phyloP scores from a whole-genome alignment of 2,888 invertebrate genomes.

The Lacanobia wlatinum region DNA sequence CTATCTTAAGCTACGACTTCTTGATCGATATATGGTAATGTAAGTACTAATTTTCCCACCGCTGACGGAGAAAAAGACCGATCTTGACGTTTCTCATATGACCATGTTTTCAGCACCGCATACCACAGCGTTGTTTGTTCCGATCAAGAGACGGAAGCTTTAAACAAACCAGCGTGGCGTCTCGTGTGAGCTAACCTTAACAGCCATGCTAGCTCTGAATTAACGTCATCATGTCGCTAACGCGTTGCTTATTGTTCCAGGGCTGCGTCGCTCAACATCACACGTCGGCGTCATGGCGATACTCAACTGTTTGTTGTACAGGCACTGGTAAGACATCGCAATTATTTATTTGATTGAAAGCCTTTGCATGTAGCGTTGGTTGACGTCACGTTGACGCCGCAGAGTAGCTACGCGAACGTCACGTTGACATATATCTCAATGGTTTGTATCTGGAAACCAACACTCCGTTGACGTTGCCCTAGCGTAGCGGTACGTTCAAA shows the following conservation, averaged over 20 bases:
- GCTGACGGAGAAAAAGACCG: not conserved
- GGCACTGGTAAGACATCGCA: slow-evolving; percentile 77
- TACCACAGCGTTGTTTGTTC: not conserved
- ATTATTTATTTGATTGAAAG: slow-evolving; percentile 2
- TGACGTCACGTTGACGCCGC: no score
- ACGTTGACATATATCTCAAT: not conserved
- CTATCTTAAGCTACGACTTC: not conserved
- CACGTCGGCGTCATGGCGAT: slow-evolving; percentile 74
- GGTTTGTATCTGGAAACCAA: not conserved
- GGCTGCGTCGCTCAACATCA: slow-evolving; percentile 74
- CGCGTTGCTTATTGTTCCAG: slow-evolving; percentile 73
- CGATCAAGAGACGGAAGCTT: not conserved
- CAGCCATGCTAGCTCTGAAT: not conserved
- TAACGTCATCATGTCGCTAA: not conserved
- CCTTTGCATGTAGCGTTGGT: not conserved
- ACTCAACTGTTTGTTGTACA: slow-evolving; percentile 79
- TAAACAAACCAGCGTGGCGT: not conserved
- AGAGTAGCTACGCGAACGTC: not conserved
- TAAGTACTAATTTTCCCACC: no score
- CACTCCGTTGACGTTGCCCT: not conserved
- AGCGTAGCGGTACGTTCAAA: not conserved
- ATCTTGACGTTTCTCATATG: no score
- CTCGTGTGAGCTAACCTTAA: not conserved
- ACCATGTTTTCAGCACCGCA: no score
- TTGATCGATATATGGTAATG: not conserved